Base-by-base conservation (phyloP, 2,888 invertebrate genomes). In the Lamellibrachia columna region DNA sequence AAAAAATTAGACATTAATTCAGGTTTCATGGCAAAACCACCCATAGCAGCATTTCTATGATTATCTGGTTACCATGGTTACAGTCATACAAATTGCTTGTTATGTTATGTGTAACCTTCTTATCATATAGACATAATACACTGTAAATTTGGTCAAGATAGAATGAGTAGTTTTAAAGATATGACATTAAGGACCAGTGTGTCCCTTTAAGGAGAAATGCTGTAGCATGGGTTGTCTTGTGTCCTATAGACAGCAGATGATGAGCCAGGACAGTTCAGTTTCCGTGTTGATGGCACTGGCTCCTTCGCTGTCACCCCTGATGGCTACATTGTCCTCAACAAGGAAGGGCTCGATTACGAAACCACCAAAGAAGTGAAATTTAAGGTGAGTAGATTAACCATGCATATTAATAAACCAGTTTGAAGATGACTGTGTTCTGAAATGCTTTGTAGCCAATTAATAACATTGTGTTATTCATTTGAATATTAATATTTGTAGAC, bases 321-420 rank as follows among this genome's bases (percentile, higher is more conserved):
- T 52, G 94, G 94, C 9, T 94, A 92, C 55, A 91, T 94, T n/a
- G 90, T 52, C 52, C 90, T 94, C 91, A 93, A 90, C 90, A 92
- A 53, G 7, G 93, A 93, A 15, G 92, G 92, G 9, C 92, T 94
- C 7, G 94, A 94, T 91, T 94, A 94, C 90, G 94, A 94, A 90
- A 91, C 92, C 11, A 93, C 93, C 6, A 92, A 93, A 58, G 40
- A 91, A 7, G 92, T 94, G 11, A 92, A 92, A 22, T 94, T 94
- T 91, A 92, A 58, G 91, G 94, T 94, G 91, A 75, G 93, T 92
- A 22, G 4, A 53, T 55, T 28, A 22, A 11, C 75, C 75, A 15
- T 75, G 22, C 22, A 3, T 75, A 22, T 75, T 75, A 75, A 6
- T 22, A n/a, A 75, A 15, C n/a, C 11, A 15, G 15, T 4, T 75